phyloP scores from a whole-genome alignment of 2,888 invertebrate species.

The Xiphydria camelus region DNA sequence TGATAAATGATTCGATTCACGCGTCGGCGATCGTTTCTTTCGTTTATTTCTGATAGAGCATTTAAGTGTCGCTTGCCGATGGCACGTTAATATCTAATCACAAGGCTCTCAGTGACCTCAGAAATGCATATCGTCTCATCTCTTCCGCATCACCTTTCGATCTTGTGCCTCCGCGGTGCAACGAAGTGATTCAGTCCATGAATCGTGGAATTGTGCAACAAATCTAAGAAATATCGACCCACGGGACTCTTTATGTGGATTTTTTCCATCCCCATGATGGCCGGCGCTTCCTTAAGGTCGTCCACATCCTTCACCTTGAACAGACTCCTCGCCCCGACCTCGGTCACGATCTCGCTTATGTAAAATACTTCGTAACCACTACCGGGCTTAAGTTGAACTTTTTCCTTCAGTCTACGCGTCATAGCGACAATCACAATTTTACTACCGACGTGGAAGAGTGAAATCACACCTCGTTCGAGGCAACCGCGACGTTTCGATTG shows the following conservation, averaged over 20 bases:
- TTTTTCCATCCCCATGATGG: constrained; percentile 32
- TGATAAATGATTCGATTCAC: too few relatives aligned
- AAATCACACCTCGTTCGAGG: too few relatives aligned
- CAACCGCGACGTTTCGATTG: too few relatives aligned
- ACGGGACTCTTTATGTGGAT: constrained; percentile 28
- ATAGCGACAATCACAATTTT: too few relatives aligned
- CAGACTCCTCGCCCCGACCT: background rate
- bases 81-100: too few relatives aligned
- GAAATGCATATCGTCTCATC: background rate
- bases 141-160: constrained; percentile 31
- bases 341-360: background rate
- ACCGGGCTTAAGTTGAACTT: background rate
- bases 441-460: too few relatives aligned
- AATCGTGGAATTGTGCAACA: constrained; percentile 31
- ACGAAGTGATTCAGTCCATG: constrained; percentile 43
- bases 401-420: constrained; percentile 6
- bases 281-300: background rate
- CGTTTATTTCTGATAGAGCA: too few relatives aligned
- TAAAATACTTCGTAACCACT: background rate
- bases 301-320: background rate
- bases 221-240: constrained; percentile 36
- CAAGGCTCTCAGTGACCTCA: too few relatives aligned
- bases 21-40: too few relatives aligned
- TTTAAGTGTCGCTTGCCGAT: too few relatives aligned
- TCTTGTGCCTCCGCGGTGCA: constrained; percentile 36